Conservation (phyloP, 1,140 invertebrate genomes). For the Lasaia peninsularis region DNA sequence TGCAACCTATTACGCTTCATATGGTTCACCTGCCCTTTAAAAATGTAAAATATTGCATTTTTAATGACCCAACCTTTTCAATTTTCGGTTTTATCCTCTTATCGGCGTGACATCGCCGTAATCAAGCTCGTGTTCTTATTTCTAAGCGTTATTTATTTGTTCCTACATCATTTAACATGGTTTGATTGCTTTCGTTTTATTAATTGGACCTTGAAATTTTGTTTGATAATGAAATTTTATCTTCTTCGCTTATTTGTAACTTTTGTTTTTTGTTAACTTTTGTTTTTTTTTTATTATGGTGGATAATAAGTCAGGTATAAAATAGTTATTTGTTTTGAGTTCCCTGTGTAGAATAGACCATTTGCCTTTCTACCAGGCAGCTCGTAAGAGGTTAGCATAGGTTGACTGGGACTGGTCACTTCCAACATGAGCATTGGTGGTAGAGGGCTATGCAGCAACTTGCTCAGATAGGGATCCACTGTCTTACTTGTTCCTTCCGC, state of each 20-base stretch:
- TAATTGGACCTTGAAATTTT: conserved; percentile 2
- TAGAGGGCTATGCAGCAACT: too few relatives aligned
- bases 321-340: too few relatives aligned
- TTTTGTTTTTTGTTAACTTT: not conserved
- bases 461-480: too few relatives aligned
- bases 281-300: too few relatives aligned
- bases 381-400: too few relatives aligned
- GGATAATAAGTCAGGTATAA: too few relatives aligned
- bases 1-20: conserved; percentile 42
- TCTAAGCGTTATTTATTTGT: conserved; percentile 12
- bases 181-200: conserved; percentile 8
- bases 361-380: too few relatives aligned
- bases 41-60: conserved; percentile 75
- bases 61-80: conserved; percentile 70
- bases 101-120: conserved; percentile 74
- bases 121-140: conserved; percentile 43
- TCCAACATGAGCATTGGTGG: too few relatives aligned
- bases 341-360: too few relatives aligned
- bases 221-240: not conserved
- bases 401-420: too few relatives aligned
- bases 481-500: too few relatives aligned
- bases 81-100: conserved; percentile 68
- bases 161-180: conserved; percentile 10
- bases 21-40: conserved; percentile 68
- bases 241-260: conserved; percentile 1